A percentile compares a stretch with the other conserved stretches of the same genome.
Conservation (phyloP, 1,140 invertebrate species). For the Campoletis sonorensis region DNA sequence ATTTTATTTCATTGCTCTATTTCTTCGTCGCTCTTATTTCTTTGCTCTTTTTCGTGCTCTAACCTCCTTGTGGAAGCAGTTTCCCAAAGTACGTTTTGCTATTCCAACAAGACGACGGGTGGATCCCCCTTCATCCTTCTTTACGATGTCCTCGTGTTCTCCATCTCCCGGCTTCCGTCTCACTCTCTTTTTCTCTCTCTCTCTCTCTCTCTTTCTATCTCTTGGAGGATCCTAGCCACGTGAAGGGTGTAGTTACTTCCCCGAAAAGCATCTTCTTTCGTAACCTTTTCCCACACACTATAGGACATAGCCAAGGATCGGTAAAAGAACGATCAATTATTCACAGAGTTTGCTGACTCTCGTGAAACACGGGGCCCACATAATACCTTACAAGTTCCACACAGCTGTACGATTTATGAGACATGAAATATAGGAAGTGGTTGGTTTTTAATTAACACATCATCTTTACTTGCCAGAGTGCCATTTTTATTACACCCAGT, state of each 20-base stretch:
- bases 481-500: background rate
- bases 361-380: background rate
- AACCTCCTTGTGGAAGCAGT: background rate
- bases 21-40: background rate
- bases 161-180: background rate
- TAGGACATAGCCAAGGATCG: background rate
- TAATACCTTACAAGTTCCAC: background rate
- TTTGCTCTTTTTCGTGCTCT: background rate
- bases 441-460: background rate
- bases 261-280: conserved; percentile 3
- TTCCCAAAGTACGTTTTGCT: conserved; percentile 28
- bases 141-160: conserved; percentile 22
- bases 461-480: background rate
- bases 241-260: background rate
- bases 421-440: background rate
- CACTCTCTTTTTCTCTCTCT: background rate
- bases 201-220: background rate
- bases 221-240: background rate
- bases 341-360: conserved; percentile 7
- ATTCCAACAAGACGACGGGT: conserved; percentile 23
- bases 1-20: conserved; percentile 27
- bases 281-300: background rate
- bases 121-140: conserved; percentile 23
- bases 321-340: conserved; percentile 7
- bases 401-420: background rate